phyloP scores from a whole-genome alignment of 2,888 invertebrate species.

The Hypolimnas misippus region DNA sequence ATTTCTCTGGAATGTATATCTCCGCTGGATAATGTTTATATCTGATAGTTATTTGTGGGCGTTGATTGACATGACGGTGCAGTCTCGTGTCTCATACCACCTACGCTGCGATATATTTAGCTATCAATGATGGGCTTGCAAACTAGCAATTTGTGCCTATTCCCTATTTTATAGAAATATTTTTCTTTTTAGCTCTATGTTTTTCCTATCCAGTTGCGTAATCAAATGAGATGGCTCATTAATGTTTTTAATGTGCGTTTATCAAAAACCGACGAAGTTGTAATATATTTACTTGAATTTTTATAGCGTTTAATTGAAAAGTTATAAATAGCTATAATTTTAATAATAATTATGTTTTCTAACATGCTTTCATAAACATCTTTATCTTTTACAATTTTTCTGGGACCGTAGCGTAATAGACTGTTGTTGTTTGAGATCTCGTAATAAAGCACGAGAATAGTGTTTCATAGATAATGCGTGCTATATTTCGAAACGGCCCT shows the following conservation, averaged over 20 bases:
- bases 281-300: background rate
- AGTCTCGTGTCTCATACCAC: constrained; percentile 48
- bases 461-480: constrained; percentile 67
- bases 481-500: constrained; percentile 76
- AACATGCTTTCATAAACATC: constrained; percentile 12
- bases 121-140: constrained; percentile 27
- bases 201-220: background rate
- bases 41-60: constrained; percentile 44
- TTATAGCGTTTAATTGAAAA: no score
- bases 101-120: constrained; percentile 34
- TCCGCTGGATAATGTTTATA: constrained; percentile 41
- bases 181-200: background rate
- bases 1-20: constrained; percentile 41
- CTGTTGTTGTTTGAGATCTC: constrained; percentile 32
- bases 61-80: constrained; percentile 57
- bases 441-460: constrained; percentile 53
- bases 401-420: constrained; percentile 3
- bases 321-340: no score
- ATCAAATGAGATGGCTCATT: background rate
- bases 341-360: background rate
- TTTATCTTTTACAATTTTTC: constrained; percentile 18
- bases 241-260: no score
- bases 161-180: background rate
- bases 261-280: no score
- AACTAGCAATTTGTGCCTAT: no score